Evolutionary conservation across 2,888 invertebrate species (phyloP), one percentile per base, ranked within the genome.

Genomic region (Automeris io): DNA sequence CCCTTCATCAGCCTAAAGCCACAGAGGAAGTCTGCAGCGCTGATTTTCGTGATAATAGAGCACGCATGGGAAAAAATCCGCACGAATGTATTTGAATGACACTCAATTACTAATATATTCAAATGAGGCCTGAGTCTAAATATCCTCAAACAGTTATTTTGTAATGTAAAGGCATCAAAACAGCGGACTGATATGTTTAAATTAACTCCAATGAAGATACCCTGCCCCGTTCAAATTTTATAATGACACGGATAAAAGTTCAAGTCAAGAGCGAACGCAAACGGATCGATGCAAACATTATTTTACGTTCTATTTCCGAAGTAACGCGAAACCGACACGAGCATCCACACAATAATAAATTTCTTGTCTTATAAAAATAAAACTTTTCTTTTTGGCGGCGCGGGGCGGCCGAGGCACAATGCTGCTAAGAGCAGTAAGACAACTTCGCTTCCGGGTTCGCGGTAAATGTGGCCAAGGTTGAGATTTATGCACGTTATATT

Each of bases 321-420:
- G 75, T 72, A 79, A 77, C 76, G 74, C 76, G 76, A 78, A 79
- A 75, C 79, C 73, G 74, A 76, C 80, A 70, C 78, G 69, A 74
- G 75, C 80, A 79, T 78, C 77, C 71, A 74, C 71, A 74, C 79
- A 68, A 72, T 81, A 81, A 85, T 85, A 82, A 81, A 82, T 85
- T 82, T 81, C 81, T 82, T 78, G 81, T 83, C 81, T 82, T 85
- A 83, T 81, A 85, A 83, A 83, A 83, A 82, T 82, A 82, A 82
- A 82, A 83, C 70, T 82, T 83, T 82, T 82, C 78, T 81, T 83
- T 85, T 81, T 77, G 76, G 69, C 67, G 66, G 66, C 69, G 69
- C 64, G 69, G 64, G 67, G 70, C 70, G 68, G 69, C 44, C 55
- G 49, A 45, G 62, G 47, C 68, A 68, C 70, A 70, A 63, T 61